Percentiles rank a stretch among this genome's conserved stretches.
Conservation (phyloP, 2,888 invertebrate species). For the Buathra laborator region DNA sequence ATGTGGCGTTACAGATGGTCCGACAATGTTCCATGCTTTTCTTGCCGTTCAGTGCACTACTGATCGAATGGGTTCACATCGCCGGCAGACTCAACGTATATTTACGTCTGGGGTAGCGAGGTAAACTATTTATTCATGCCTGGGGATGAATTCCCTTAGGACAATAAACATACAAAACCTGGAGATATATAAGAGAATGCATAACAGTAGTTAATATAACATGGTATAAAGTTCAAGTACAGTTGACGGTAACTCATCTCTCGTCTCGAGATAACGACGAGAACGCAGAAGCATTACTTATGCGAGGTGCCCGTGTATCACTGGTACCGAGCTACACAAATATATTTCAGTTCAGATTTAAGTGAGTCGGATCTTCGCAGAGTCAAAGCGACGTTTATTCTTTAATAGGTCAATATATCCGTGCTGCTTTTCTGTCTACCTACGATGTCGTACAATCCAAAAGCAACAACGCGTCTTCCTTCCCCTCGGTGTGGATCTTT, state of each 20-base stretch:
- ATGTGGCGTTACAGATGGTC: too few relatives aligned
- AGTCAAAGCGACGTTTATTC: constrained; percentile 15
- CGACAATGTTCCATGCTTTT: too few relatives aligned
- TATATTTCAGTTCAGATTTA: constrained; percentile 14
- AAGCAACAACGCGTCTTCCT: not conserved
- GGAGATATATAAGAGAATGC: too few relatives aligned
- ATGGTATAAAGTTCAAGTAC: not conserved
- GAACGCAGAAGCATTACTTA: not conserved
- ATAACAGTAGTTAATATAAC: too few relatives aligned
- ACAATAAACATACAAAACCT: too few relatives aligned
- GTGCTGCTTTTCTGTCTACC: constrained; percentile 1
- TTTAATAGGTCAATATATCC: constrained; percentile 39
- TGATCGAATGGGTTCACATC: too few relatives aligned
- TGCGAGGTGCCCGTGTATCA: not conserved
- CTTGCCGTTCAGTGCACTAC: too few relatives aligned
- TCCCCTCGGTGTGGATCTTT: constrained; percentile 10
- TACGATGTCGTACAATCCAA: not conserved
- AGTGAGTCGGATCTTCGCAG: not conserved
- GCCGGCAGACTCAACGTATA: too few relatives aligned
- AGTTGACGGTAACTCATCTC: not conserved
- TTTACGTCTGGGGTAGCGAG: too few relatives aligned
- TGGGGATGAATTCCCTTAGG: too few relatives aligned
- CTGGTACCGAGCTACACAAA: not conserved
- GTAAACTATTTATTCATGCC: too few relatives aligned
- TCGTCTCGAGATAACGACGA: not conserved